These are phyloP conservation scores for Glaucopsyche alexis DNA, from an alignment of 2,888 invertebrate genomes.

Conservation along the genomic window DNA sequence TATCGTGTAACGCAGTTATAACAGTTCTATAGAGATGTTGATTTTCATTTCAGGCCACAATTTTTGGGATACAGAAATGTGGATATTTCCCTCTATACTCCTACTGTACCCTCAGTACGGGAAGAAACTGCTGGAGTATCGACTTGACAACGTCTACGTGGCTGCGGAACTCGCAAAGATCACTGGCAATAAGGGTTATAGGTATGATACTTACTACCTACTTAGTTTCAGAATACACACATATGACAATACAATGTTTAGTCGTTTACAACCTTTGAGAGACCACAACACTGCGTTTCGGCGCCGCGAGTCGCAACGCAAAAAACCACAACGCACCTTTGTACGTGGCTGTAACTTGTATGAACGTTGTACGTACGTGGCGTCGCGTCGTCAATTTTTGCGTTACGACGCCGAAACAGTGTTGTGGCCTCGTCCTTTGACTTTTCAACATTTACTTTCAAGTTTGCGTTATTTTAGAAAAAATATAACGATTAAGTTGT, in stretches of 20 bases:
- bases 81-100: constrained; percentile 81
- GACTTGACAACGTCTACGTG: constrained; percentile 68
- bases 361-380: no score
- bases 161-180: constrained; percentile 73
- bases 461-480: neutral
- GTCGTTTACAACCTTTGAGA: no score
- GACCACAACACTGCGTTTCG: no score
- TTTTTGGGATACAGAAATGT: constrained; percentile 83
- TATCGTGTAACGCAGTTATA: no score
- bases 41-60: constrained; percentile 72
- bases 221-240: neutral
- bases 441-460: no score
- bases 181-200: constrained; percentile 77
- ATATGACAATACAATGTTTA: no score
- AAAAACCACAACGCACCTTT: no score
- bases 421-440: no score
- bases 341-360: no score
- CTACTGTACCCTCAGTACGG: constrained; percentile 74
- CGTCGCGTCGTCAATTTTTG: no score
- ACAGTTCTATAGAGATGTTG: neutral
- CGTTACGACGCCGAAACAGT: no score
- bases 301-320: no score
- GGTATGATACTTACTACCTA: constrained; percentile 50
- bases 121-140: constrained; percentile 73
- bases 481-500: neutral